phyloP scores from a whole-genome alignment of 2,797 vertebrate genomes.

The Peromyscus eremicus region DNA sequence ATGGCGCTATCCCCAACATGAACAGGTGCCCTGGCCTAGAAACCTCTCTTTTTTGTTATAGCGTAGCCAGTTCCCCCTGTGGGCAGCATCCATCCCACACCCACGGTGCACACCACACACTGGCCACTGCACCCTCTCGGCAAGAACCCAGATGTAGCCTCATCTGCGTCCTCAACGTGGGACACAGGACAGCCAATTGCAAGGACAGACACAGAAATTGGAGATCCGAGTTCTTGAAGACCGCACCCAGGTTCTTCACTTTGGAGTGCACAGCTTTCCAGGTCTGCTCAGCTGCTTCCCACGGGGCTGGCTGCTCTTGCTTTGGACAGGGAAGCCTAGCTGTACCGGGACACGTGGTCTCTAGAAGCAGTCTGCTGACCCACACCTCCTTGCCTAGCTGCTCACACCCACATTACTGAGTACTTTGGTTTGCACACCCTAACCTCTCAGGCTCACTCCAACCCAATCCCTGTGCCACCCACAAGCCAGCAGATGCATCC shows the following conservation, averaged over 20 bases:
- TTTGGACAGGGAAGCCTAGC: background rate
- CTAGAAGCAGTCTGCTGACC: background rate
- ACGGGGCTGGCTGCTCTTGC: background rate
- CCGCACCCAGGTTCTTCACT: background rate
- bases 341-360: background rate
- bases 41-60: background rate
- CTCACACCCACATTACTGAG: accelerated
- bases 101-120: accelerated
- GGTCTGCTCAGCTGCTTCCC: background rate
- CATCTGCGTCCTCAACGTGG: too few species aligned
- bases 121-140: background rate
- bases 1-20: accelerated
- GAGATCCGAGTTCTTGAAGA: background rate
- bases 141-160: background rate
- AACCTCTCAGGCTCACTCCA: background rate
- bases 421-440: accelerated
- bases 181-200: background rate
- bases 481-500: background rate
- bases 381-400: accelerated
- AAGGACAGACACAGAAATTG: background rate
- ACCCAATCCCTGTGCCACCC: background rate
- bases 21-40: background rate
- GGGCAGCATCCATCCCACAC: background rate
- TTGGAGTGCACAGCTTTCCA: background rate
- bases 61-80: background rate